phyloP scores from a whole-genome alignment of 1,140 invertebrate species.

The Eufriesea mexicana region DNA sequence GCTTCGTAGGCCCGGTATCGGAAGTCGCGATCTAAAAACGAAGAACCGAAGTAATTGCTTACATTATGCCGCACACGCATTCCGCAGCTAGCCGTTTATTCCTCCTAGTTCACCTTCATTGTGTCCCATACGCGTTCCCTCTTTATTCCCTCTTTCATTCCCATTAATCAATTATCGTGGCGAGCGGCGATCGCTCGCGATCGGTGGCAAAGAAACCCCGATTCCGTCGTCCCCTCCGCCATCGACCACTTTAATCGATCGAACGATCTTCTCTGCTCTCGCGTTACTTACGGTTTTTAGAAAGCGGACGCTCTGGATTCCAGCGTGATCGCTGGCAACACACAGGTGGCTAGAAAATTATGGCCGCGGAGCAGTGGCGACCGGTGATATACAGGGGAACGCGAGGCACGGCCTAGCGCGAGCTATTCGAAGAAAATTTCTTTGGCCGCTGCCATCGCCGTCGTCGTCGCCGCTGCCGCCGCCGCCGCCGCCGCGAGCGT shows the following conservation, averaged over 20 bases:
- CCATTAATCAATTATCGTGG: slow-evolving; percentile 56
- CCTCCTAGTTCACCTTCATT: slow-evolving; percentile 28
- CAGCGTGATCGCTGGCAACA: slow-evolving; percentile 33
- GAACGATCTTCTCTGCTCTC: slow-evolving; percentile 42
- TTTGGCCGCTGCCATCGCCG: neutral
- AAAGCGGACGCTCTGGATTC: slow-evolving; percentile 58
- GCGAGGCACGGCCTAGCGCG: neutral
- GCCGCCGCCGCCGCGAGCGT: neutral
- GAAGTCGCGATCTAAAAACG: slow-evolving; percentile 13
- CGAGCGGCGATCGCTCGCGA: neutral
- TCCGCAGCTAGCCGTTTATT: slow-evolving; percentile 7
- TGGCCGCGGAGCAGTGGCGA: neutral
- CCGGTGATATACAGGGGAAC: neutral
- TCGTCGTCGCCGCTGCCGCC: too few species aligned
- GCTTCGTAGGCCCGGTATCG: neutral
- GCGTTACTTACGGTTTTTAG: slow-evolving; percentile 58
- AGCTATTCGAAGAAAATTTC: slow-evolving; percentile 30
- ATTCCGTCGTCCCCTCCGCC: neutral
- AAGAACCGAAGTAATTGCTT: slow-evolving; percentile 34
- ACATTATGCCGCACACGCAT: slow-evolving; percentile 23
- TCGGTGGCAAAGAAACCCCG: slow-evolving; percentile 1
- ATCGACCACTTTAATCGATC: slow-evolving; percentile 37
- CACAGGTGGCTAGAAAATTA: slow-evolving; percentile 50
- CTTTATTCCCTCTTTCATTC: slow-evolving; percentile 46
- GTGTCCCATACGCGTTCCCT: slow-evolving; percentile 2